Base-by-base conservation (phyloP, 2,888 invertebrate genomes). In the Nycteola revayana region DNA sequence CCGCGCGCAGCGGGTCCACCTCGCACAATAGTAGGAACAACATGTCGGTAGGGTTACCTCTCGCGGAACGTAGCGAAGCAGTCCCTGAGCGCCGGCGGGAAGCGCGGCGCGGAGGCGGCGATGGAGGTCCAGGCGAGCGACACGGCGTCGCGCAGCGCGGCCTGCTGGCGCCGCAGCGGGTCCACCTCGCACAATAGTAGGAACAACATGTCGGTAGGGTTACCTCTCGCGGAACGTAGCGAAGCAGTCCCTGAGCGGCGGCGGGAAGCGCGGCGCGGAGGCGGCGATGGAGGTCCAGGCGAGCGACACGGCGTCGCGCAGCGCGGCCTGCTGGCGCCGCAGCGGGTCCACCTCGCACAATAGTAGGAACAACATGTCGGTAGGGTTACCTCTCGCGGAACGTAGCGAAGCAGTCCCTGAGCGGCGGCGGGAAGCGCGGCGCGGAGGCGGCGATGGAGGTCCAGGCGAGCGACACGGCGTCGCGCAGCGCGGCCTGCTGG, bases 221-320 rank as follows among this genome's bases (percentile, higher is more conserved):
- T 30, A 86, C 59, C 95, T 91, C 65, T 95, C 94, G 7, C 96
- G 91, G 75, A 97, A 95, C 50, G 94, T 94, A 42, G 94, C 92
- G 82, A 98, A 98, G 72, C 98, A 96, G 69, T 95, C 94, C 26
- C 95, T 89, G 25, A 96, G 79, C 53, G 96, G 95, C 5, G 92
- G 90, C 5, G 93, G 93, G 77, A 97, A 97, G 60, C 93, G 91
- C 32, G 91, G 90, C 57, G 93, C 92, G 30, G 95, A 95, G 41
- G 92, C 69, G 91, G 95, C 91, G 66, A 98, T 97, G 71, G 94
- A 93, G 32, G 91, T 91, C 97, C 97, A 98, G 10, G 96, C 96
- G 25, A 93, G 92, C 49, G 95, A 91, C 24, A 96, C 97, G 18
- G 95, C 95, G 66, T 93, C 93, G 9, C 95, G 89, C 49, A 98